phyloP scores from a whole-genome alignment of 2,888 invertebrate genomes.

The Junonia oenone region DNA sequence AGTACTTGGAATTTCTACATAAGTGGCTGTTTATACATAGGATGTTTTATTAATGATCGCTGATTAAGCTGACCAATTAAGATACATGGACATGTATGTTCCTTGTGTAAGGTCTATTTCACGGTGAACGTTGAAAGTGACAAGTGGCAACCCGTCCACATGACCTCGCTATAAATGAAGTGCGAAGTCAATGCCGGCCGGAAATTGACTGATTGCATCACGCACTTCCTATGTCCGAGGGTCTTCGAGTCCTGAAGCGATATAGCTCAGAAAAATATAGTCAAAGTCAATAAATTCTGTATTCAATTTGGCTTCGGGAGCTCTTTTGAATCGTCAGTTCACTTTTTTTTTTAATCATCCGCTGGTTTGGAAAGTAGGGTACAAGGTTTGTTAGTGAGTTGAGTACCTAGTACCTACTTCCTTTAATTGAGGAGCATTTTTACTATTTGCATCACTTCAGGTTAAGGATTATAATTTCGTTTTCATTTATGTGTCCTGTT shows the following conservation, averaged over 20 bases:
- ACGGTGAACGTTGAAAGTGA: slow-evolving; percentile 49
- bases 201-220: slow-evolving; percentile 34
- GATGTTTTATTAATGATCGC: not conserved
- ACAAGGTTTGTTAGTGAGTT: too few relatives aligned
- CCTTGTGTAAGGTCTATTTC: slow-evolving; percentile 42
- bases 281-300: too few relatives aligned
- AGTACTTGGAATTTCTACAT: not conserved
- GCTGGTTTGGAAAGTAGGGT: too few relatives aligned
- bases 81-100: slow-evolving; percentile 31
- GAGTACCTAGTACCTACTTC: too few relatives aligned
- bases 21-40: not conserved
- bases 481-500: too few relatives aligned
- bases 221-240: slow-evolving; percentile 42
- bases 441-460: too few relatives aligned
- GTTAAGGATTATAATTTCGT: too few relatives aligned
- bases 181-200: slow-evolving; percentile 50
- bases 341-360: too few relatives aligned
- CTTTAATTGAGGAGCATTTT: too few relatives aligned
- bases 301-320: too few relatives aligned
- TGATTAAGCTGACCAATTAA: not conserved
- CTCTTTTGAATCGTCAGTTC: too few relatives aligned
- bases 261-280: not conserved
- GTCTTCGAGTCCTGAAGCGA: slow-evolving; percentile 15
- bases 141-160: slow-evolving; percentile 44
- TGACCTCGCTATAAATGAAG: slow-evolving; percentile 49